Percentiles rank a stretch among this genome's conserved stretches.
phyloP scores from a whole-genome alignment of 2,113 vertebrate genomes.

The Shinisaurus crocodilurus region DNA sequence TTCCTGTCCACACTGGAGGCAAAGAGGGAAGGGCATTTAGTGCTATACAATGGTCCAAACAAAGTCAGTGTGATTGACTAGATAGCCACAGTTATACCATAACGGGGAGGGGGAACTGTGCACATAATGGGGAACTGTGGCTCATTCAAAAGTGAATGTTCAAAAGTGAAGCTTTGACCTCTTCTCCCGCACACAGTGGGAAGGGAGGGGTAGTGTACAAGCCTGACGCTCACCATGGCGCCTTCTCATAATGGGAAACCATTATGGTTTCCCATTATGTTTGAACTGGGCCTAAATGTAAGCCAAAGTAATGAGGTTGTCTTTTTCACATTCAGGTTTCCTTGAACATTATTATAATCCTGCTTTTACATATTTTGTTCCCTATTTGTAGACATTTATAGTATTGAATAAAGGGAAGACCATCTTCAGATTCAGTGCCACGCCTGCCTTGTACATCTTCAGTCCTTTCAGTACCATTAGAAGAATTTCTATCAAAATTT shows the following conservation, averaged over 20 bases:
- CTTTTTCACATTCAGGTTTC: background rate
- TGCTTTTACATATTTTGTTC: slow-evolving; percentile 12
- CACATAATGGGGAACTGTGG: background rate
- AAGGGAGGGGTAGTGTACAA: background rate
- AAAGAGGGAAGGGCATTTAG: no score
- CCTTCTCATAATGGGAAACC: background rate
- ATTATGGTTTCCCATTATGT: background rate
- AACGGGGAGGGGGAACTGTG: background rate
- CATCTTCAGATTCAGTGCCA: slow-evolving; percentile 95
- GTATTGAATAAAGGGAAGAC: slow-evolving; percentile 93
- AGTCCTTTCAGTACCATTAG: slow-evolving; percentile 92
- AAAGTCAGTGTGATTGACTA: background rate
- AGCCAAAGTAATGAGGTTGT: background rate
- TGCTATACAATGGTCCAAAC: background rate
- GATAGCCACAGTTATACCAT: background rate
- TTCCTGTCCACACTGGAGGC: background rate
- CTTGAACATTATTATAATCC: background rate
- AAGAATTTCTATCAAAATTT: slow-evolving; percentile 94
- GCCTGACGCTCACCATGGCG: background rate
- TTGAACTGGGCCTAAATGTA: background rate
- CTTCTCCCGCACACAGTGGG: background rate
- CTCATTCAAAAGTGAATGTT: background rate
- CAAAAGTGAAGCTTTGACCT: background rate
- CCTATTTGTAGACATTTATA: slow-evolving; percentile 91
- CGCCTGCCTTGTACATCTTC: slow-evolving; percentile 92